Evolutionary conservation across 2,113 vertebrate genomes (phyloP).

Genomic region (Megaceryle maxima): DNA sequence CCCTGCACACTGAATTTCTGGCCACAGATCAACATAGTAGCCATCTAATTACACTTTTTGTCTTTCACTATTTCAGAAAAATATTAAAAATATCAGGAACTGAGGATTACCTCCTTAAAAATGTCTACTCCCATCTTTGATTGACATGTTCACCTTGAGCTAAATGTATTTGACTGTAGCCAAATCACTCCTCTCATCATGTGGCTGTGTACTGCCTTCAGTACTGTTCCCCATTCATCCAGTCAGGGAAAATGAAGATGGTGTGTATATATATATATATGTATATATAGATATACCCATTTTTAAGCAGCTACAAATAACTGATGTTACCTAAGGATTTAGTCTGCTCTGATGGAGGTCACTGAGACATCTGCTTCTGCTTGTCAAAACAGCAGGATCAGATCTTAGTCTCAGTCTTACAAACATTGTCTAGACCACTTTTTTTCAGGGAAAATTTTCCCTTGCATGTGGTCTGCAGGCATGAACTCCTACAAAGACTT

Average conservation of each 20-base stretch:
- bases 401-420: background rate
- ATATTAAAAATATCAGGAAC: constrained; percentile 6
- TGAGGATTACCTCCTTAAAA: constrained; percentile 29
- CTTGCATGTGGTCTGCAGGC: background rate
- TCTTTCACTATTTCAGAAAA: constrained; percentile 21
- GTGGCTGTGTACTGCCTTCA: background rate
- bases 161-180: background rate
- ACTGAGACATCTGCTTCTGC: background rate
- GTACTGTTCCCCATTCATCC: background rate
- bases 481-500: background rate
- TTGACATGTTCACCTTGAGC: background rate
- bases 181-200: background rate
- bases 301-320: background rate
- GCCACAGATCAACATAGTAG: background rate
- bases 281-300: background rate
- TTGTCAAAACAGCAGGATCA: background rate
- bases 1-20: background rate
- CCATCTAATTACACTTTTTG: constrained; percentile 1
- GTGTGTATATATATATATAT: too few relatives aligned
- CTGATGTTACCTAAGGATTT: background rate
- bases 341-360: background rate
- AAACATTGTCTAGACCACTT: background rate
- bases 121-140: background rate
- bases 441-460: background rate
- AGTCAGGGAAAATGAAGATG: background rate